A percentile compares a stretch with the other conserved stretches of the same genome.
Evolutionary conservation across 2,888 invertebrate species (phyloP).

Genomic region (Drosophila demipolita): DNA sequence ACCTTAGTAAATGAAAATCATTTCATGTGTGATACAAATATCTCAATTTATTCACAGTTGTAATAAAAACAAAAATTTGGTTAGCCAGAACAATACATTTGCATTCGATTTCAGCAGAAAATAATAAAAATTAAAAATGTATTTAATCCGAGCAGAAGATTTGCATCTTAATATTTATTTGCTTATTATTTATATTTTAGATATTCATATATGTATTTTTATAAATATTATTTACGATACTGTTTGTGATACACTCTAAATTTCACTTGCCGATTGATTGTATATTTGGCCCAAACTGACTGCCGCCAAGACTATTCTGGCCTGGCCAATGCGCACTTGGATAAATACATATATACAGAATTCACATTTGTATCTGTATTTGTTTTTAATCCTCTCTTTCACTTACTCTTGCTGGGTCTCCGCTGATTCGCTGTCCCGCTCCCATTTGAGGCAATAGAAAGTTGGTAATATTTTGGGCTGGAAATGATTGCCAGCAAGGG

Average conservation of each 20-base stretch:
- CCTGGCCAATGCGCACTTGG: background rate
- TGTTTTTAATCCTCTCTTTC: background rate
- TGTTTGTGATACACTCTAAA: background rate
- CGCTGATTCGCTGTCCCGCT: background rate
- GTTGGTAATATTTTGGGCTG: slow-evolving; percentile 19
- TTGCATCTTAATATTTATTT: background rate
- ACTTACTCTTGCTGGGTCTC: background rate
- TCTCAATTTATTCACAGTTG: background rate
- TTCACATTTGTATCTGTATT: background rate
- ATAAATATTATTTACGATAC: background rate
- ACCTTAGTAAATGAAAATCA: accelerated
- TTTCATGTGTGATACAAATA: accelerated
- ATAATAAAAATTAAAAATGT: background rate
- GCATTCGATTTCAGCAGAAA: background rate
- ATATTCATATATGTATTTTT: background rate
- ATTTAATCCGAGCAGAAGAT: background rate
- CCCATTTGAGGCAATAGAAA: slow-evolving; percentile 18
- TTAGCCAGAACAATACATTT: background rate
- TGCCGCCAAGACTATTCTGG: background rate
- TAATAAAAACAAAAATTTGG: background rate
- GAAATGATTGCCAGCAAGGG: slow-evolving; percentile 12
- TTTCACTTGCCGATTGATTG: background rate
- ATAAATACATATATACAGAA: background rate
- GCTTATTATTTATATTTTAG: background rate
- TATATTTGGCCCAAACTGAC: background rate